Percentiles rank a stretch among this genome's conserved stretches.
These are phyloP conservation scores for Ivindomyrus marchei DNA, from an alignment of 2,113 vertebrate species.

Conservation along the genomic window DNA sequence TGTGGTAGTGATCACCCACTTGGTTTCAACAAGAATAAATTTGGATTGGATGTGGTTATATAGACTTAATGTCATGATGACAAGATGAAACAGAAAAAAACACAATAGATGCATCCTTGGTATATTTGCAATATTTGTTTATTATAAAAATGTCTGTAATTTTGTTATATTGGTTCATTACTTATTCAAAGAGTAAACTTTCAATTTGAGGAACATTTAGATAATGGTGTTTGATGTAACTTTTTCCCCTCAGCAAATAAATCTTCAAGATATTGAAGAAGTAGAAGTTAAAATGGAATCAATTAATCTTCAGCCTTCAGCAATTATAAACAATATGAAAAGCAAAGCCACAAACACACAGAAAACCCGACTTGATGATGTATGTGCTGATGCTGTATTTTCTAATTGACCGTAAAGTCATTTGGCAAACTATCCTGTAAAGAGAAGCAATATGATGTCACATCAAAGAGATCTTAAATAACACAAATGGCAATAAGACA, in stretches of 20 bases:
- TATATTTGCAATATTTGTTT: constrained; percentile 12
- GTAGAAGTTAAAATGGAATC: not conserved
- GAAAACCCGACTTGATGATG: not conserved
- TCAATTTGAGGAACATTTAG: constrained; percentile 16
- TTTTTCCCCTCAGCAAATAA: constrained; percentile 4
- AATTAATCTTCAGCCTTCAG: constrained; percentile 13
- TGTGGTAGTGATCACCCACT: too few species aligned
- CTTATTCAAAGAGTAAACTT: constrained; percentile 13
- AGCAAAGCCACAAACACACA: not conserved
- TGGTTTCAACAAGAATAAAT: not conserved
- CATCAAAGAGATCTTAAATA: constrained; percentile 42
- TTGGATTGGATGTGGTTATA: not conserved
- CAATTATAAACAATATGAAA: constrained; percentile 17
- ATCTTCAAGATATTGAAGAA: constrained; percentile 6
- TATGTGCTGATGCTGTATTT: constrained; percentile 15
- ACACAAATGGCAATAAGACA: constrained; percentile 16
- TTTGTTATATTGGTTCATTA: constrained; percentile 15
- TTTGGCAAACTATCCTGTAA: constrained; percentile 24
- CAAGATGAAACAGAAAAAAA: not conserved
- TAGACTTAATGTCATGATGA: not conserved
- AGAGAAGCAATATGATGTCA: constrained; percentile 45
- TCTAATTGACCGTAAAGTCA: constrained; percentile 15
- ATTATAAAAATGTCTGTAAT: not conserved
- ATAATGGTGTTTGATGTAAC: constrained; percentile 22
- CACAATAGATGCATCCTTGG: not conserved